A percentile compares a stretch with the other conserved stretches of the same genome.
Conservation (phyloP, 2,113 vertebrate species). For the Aramus guarauna region DNA sequence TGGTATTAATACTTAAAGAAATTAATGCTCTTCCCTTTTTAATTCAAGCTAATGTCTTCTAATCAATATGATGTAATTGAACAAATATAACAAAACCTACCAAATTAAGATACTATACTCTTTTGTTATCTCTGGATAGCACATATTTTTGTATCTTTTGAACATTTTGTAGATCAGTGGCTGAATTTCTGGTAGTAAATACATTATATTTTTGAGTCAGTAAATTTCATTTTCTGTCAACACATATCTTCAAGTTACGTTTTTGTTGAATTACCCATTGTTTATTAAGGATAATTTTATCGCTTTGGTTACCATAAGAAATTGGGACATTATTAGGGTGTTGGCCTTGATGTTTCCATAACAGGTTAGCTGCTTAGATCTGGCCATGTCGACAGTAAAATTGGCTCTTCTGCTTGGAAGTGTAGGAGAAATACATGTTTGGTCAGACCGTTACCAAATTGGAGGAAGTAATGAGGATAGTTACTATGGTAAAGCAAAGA, state of each 20-base stretch:
- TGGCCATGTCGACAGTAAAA: constrained; percentile 16
- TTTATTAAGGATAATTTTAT: not conserved
- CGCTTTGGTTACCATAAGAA: not conserved
- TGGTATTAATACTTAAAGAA: not conserved
- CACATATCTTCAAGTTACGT: not conserved
- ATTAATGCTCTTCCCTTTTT: not conserved
- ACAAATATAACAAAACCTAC: not conserved
- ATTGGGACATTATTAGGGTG: constrained; percentile 8
- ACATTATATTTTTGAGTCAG: not conserved
- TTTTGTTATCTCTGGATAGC: not conserved
- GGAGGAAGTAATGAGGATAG: not conserved
- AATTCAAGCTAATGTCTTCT: not conserved
- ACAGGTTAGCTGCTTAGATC: constrained; percentile 20
- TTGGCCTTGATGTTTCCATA: constrained; percentile 9
- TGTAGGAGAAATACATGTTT: not conserved
- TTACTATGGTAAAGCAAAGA: not conserved
- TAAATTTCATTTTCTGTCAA: not conserved
- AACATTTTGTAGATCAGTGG: not conserved
- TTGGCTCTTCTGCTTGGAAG: constrained; percentile 18
- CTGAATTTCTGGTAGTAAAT: not conserved
- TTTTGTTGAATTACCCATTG: not conserved
- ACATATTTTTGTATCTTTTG: not conserved
- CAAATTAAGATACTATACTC: not conserved
- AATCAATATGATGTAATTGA: not conserved
- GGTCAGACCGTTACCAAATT: not conserved